These are phyloP conservation scores for Blennius ocellaris DNA, from an alignment of 2,113 vertebrate species.

Conservation along the genomic window DNA sequence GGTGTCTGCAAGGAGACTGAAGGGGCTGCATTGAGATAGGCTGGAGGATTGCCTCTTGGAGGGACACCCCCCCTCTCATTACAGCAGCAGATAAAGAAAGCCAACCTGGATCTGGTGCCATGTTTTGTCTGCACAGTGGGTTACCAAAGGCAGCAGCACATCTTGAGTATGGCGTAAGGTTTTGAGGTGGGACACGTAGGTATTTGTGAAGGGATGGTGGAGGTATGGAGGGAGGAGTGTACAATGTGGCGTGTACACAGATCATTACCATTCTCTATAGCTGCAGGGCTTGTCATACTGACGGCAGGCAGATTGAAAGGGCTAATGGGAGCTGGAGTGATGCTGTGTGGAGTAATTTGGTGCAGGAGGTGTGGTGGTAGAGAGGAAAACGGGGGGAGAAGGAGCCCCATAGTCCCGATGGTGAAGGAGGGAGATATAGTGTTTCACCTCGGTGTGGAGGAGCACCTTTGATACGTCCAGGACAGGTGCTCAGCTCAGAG, in stretches of 20 bases:
- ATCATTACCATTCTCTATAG: conserved; percentile 80
- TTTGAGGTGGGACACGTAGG: conserved; percentile 47
- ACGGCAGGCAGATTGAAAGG: conserved; percentile 84
- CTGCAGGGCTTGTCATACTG: conserved; percentile 76
- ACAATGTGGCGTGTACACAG: conserved; percentile 57
- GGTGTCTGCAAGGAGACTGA: conserved; percentile 59
- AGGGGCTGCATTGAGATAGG: conserved; percentile 40
- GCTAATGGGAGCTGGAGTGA: conserved; percentile 76
- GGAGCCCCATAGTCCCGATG: conserved; percentile 65
- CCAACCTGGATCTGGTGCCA: conserved; percentile 46
- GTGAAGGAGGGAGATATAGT: conserved; percentile 62
- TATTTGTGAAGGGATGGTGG: conserved; percentile 49
- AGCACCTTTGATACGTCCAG: conserved; percentile 60
- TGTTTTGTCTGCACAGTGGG: conserved; percentile 30
- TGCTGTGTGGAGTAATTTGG: conserved; percentile 81
- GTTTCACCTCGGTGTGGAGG: conserved; percentile 66
- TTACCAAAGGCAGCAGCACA: conserved; percentile 53
- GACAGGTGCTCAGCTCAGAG: conserved; percentile 73
- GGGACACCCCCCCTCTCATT: no score
- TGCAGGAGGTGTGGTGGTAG: conserved; percentile 66
- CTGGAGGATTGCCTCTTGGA: conserved; percentile 60
- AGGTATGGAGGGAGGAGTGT: conserved; percentile 9
- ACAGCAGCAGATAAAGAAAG: no score
- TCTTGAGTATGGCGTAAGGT: conserved; percentile 37
- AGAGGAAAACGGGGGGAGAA: conserved; percentile 40